Evolutionary conservation across 2,797 vertebrate species (phyloP).

Genomic region (Pangasius krempfi): DNA sequence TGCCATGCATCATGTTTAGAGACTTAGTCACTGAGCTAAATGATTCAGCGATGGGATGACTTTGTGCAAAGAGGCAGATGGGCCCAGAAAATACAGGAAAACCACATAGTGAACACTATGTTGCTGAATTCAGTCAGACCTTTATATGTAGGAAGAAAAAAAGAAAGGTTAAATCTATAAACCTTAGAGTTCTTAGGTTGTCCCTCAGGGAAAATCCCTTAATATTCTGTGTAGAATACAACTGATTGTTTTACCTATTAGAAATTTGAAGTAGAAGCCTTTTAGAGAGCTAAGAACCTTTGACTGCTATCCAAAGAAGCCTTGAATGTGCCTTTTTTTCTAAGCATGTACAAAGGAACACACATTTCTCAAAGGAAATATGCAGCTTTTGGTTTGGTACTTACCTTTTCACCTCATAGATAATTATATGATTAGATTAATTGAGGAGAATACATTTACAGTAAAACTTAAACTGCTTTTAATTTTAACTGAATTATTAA

Average conservation of each 20-base stretch:
- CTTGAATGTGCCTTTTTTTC: background rate
- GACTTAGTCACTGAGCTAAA: constrained; percentile 16
- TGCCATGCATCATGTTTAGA: constrained; percentile 8
- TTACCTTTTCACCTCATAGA: no score
- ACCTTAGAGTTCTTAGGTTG: background rate
- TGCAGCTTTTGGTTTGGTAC: background rate
- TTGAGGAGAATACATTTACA: background rate
- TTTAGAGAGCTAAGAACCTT: background rate
- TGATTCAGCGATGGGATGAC: constrained; percentile 11
- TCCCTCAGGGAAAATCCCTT: background rate
- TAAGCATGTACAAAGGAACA: background rate
- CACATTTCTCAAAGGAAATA: background rate
- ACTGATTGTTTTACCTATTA: background rate
- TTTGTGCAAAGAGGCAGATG: background rate
- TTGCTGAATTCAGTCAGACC: background rate
- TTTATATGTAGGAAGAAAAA: background rate
- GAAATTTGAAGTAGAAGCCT: background rate
- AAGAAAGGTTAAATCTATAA: background rate
- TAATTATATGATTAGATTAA: background rate
- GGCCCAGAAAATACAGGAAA: background rate
- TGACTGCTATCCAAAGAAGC: background rate
- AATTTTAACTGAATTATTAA: background rate
- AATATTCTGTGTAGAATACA: background rate
- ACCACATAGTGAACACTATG: background rate
- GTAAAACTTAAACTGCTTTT: background rate